Evolutionary conservation across 2,888 invertebrate species (phyloP), one percentile per base, ranked within the genome.

Genomic region (Pollenia angustigena): DNA sequence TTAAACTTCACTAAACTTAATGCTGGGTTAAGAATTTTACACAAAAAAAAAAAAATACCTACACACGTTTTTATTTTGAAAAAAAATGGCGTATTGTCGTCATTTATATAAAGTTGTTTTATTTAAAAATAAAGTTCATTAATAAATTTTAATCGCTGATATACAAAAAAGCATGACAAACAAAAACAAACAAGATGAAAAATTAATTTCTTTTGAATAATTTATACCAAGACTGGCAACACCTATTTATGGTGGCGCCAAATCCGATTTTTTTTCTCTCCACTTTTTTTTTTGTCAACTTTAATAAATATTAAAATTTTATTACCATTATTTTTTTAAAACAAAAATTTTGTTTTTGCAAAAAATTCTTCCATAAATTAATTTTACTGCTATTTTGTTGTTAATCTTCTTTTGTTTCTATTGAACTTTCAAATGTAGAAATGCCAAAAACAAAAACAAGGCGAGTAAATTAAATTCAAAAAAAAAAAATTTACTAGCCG

Each of bases 181-280:
- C 14, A 50, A n/a, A 62, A 40, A 79, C 16, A 16, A 42, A 50
- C 9, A 44, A 4, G 40, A 12, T 11, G 16, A 14, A 46, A 69
- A 54, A 44, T 18, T 42, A 23, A 60, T 58, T 46, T 58, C 46
- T 72, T 58, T 23, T 23, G 23, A 82, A 75, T 60, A 56, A 68
- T n/a, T 44, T 50, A 74, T 18, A 42, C 32, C 10, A 40, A 64
- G n/a, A 66, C 74, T 75, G 60, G 68, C 68, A 82, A 82, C 58
- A 68, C 32, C 66, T 68, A 44, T 81, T 72, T n/a, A 48, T 66
- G 40, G 40, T 76, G 82, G 82, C 75, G 82, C 76, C 76, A 76
- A 69, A 60, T 54, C 44, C 16, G 16, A 32, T 32, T 50, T 23
- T 54, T 44, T 23, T n/a, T n/a, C n/a, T 23, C 23, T 16, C 68